Evolutionary conservation across 2,113 vertebrate genomes (phyloP).

Genomic region (Clarias gariepinus): DNA sequence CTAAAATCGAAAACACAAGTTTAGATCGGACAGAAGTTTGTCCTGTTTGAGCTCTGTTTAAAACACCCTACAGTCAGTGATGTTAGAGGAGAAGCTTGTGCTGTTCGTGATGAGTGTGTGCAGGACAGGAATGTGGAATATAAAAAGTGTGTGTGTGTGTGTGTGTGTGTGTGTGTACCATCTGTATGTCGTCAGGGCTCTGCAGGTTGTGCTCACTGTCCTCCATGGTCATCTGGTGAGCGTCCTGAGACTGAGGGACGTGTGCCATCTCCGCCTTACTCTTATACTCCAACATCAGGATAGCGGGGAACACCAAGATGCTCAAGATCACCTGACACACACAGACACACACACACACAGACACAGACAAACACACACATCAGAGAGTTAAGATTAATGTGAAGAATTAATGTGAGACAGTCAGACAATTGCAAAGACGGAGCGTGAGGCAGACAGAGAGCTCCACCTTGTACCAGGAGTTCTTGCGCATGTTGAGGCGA

Average conservation of each 20-base stretch:
- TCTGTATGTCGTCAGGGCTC: constrained; percentile 88
- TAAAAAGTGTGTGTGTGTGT: not conserved
- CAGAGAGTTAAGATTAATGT: not conserved
- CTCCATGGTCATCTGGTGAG: constrained; percentile 98
- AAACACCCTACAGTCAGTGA: not conserved
- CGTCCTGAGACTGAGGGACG: constrained; percentile 96
- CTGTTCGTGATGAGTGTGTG: not conserved
- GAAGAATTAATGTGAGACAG: not conserved
- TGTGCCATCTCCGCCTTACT: constrained; percentile 99
- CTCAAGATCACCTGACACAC: constrained; percentile 90
- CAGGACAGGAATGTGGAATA: not conserved
- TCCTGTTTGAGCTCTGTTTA: not conserved
- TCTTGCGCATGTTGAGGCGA: constrained; percentile 97
- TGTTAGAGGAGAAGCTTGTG: not conserved
- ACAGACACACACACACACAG: constrained; percentile 35
- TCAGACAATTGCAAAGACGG: not conserved
- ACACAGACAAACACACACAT: constrained; percentile 18
- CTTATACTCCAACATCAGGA: constrained; percentile 96
- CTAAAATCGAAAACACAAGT: not conserved
- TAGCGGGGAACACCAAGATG: constrained; percentile 93
- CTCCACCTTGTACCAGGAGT: constrained; percentile 98
- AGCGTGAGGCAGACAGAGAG: not conserved
- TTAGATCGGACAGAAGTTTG: not conserved
- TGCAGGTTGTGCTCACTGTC: constrained; percentile 98
- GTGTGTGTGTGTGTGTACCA: constrained; percentile 69